Base-by-base conservation (phyloP, 2,888 invertebrate species). In the Phyllotreta striolata region DNA sequence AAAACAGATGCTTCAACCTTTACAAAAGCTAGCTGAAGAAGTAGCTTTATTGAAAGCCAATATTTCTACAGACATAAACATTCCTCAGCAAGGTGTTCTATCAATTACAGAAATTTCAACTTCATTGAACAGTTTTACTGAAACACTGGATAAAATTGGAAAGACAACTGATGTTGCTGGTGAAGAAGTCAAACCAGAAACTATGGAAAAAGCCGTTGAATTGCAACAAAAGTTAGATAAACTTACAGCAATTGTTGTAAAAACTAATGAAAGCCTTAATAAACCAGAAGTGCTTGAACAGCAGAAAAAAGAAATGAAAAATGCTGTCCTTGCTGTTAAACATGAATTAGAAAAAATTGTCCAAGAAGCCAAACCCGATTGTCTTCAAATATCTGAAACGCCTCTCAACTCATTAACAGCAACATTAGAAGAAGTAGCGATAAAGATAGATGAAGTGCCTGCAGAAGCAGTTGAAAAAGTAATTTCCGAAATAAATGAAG, bases 11-110 rank as follows among this genome's bases (percentile, higher is more conserved):
- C 40, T 56, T 9, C 6, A 63, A 47, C 56, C 68, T n/a, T 9
- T 66, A 12, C 3, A 37, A 51, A 7, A 34, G 8, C 66, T 68
- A 38, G 13, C 8, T n/a, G 51, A 55, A 41, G 60, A 38, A 39
- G 49, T 55, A n/a, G 34, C 55, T 34, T 7, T 35, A 24, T 6
- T 55, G 8, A 60, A 55, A 55, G 1, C 24, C 5, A 55, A 63
- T 37, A 40, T 41, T 14, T 38, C 38, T 9, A 8, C 5, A 7
- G 24, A 35, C 5, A 0, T 35, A 9, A 37, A 60, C 6, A 24
- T 43, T 12, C 63, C 70, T 24, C 71, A 73, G 14, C 52, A 67
- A 62, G 72, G 65, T n/a, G 54, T 71, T 14, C 10, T 68, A 10
- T 68, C 66, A 34, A 44, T 74, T 9, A 62, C 63, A 35, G 66